Conservation (phyloP, 2,113 vertebrate genomes). For the Salminus brasiliensis region DNA sequence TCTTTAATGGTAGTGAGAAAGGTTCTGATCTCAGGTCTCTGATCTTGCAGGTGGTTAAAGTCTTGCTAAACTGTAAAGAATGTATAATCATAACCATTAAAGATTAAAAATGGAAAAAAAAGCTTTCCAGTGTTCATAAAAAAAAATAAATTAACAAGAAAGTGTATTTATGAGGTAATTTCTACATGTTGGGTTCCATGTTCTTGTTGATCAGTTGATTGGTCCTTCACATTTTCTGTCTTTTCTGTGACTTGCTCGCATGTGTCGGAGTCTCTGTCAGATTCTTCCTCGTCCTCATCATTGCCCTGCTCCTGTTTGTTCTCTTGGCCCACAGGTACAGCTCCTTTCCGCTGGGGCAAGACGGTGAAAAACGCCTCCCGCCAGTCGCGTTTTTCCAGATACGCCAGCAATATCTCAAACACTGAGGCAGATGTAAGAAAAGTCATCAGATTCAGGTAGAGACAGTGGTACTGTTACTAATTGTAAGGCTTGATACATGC, state of each 20-base stretch:
- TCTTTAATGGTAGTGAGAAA: conserved; percentile 17
- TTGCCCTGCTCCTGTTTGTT: conserved; percentile 36
- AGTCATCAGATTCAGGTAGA: background rate
- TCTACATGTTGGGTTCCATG: background rate
- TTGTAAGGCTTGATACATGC: too few species aligned
- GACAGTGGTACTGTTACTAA: too few species aligned
- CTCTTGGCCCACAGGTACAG: conserved; percentile 76
- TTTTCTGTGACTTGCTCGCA: conserved; percentile 30
- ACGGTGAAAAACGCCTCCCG: conserved; percentile 92
- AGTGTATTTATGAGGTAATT: background rate
- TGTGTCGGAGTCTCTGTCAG: conserved; percentile 56
- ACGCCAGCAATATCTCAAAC: conserved; percentile 95
- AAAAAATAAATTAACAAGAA: background rate
- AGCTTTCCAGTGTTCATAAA: background rate
- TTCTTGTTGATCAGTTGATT: conserved; percentile 11
- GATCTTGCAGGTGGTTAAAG: background rate
- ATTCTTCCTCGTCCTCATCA: conserved; percentile 52
- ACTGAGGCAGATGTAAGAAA: conserved; percentile 74
- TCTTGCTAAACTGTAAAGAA: background rate
- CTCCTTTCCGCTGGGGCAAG: conserved; percentile 92
- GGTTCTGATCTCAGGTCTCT: background rate
- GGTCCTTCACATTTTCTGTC: conserved; percentile 28
- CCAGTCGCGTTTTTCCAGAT: conserved; percentile 90
- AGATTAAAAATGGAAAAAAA: background rate
- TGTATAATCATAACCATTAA: background rate